Conservation (phyloP, 2,113 vertebrate genomes). For the Corythaeola cristata region DNA sequence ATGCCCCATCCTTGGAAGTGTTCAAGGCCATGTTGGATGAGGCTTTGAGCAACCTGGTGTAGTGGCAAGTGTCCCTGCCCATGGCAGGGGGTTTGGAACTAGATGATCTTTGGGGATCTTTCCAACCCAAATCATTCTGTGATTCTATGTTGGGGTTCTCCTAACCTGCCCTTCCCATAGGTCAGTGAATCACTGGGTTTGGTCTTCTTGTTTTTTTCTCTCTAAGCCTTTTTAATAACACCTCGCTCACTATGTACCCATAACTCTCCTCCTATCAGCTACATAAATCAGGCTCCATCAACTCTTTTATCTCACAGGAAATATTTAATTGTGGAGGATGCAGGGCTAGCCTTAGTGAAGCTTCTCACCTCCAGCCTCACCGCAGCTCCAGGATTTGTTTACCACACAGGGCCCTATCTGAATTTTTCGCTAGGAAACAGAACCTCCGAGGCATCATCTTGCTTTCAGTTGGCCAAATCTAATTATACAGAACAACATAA, state of each 20-base stretch:
- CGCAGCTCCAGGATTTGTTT: not conserved
- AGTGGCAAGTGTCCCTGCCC: no score
- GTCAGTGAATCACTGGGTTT: not conserved
- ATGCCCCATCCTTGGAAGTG: no score
- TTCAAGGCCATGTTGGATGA: no score
- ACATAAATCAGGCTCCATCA: not conserved
- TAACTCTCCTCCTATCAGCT: not conserved
- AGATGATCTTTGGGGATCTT: no score
- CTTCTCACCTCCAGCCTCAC: not conserved
- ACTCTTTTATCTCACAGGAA: not conserved
- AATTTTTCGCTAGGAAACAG: slow-evolving; percentile 27
- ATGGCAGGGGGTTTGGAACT: no score
- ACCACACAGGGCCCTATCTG: not conserved
- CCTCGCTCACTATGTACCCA: not conserved
- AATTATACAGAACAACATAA: slow-evolving; percentile 25
- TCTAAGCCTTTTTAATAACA: not conserved
- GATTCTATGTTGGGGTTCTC: not conserved
- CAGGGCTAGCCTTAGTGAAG: not conserved
- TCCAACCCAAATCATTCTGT: no score
- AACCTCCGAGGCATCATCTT: not conserved
- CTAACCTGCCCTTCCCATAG: not conserved
- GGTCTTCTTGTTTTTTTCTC: not conserved
- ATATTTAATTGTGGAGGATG: not conserved
- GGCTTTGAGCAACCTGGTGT: no score
- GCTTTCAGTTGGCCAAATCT: slow-evolving; percentile 30